phyloP scores from a whole-genome alignment of 2,797 vertebrate species.

The Lophotriccus pileatus region DNA sequence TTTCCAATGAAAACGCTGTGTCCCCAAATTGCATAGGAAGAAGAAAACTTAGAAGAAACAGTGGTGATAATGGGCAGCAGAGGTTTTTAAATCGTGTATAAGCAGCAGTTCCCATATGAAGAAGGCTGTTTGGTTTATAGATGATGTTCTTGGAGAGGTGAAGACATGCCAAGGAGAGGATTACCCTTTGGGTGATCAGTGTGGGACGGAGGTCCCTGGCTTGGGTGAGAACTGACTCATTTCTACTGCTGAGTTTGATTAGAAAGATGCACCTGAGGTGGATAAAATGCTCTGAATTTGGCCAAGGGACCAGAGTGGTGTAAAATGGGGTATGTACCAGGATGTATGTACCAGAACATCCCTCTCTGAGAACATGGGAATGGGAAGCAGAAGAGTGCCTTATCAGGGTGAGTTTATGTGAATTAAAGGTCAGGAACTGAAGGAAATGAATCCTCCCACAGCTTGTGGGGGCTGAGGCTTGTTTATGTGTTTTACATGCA shows the following conservation, averaged over 20 bases:
- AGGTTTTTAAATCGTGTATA: neutral
- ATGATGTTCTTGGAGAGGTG: neutral
- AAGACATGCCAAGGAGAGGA: neutral
- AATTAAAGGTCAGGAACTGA: neutral
- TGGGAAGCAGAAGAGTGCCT: neutral
- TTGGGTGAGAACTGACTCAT: neutral
- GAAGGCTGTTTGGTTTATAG: neutral
- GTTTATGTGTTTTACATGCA: neutral
- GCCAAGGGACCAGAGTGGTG: neutral
- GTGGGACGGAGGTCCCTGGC: neutral
- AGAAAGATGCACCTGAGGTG: neutral
- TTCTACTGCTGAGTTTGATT: neutral
- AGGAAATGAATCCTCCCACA: conserved; percentile 41
- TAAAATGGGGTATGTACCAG: too few relatives aligned
- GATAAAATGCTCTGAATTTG: neutral
- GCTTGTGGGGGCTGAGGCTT: neutral
- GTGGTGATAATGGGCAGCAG: neutral
- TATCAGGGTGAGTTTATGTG: neutral
- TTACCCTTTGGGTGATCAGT: neutral
- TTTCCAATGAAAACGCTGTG: neutral
- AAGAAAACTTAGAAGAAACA: neutral
- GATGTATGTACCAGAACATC: fast-evolving
- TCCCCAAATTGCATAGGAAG: neutral
- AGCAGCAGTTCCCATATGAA: neutral
- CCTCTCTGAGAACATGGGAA: neutral